Conservation (phyloP, 2,113 vertebrate species). For the Mionectes macconnelli region DNA sequence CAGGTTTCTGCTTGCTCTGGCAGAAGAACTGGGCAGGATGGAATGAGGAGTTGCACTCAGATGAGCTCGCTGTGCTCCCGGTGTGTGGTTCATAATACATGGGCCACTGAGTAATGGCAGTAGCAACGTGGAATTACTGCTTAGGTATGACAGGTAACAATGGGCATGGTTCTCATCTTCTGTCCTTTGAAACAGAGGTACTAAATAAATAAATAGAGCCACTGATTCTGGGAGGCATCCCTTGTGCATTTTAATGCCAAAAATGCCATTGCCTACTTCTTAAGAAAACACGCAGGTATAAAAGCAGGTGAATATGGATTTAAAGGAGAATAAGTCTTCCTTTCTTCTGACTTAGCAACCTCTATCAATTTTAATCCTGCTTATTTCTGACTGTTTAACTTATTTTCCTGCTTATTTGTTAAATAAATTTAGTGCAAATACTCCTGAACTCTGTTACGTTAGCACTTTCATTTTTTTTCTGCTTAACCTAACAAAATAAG, state of each 20-base stretch:
- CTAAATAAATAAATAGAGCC: conserved; percentile 13
- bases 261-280: not conserved
- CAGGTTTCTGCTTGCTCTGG: not conserved
- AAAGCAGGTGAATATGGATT: not conserved
- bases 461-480: not conserved
- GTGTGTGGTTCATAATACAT: not conserved
- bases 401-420: not conserved
- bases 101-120: not conserved
- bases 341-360: not conserved
- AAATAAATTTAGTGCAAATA: not conserved
- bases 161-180: not conserved
- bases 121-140: not conserved
- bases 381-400: not conserved
- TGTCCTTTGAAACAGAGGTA: not conserved
- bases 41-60: not conserved
- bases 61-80: not conserved
- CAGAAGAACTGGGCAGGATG: not conserved
- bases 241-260: not conserved
- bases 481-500: not conserved
- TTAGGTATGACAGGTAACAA: not conserved
- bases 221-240: not conserved
- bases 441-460: not conserved
- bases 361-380: not conserved
- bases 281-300: not conserved
- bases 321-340: not conserved